Evolutionary conservation across 2,113 vertebrate species (phyloP), one percentile per base, ranked within the genome.

Genomic region (Bubo scandiacus): DNA sequence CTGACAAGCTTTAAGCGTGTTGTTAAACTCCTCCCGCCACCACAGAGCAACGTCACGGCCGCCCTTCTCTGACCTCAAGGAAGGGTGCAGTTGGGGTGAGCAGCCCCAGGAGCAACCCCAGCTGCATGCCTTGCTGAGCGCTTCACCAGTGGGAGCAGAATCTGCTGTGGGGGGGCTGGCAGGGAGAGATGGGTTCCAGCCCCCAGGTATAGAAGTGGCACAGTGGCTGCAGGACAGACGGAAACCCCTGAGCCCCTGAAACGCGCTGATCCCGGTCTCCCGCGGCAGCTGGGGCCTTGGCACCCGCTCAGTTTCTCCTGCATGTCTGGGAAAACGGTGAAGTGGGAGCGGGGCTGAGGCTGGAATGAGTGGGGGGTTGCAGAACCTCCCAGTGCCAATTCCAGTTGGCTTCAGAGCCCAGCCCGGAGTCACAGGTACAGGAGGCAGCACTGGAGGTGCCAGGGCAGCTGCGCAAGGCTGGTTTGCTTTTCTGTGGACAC

Each of bases 41-140:
- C 16, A 30, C 62, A 42, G 22, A 23, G 23, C 23, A 29, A 10
- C 9, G 10, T 14, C 4, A 2, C n/a, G 12, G 52, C 12, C 40
- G 15, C 22, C 38, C 4, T 57, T 30, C 30, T 15, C 26, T 73
- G 57, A 23, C 8, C 42, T 11, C 27, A 22, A 51, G 27, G 11
- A 68, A 61, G 11, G 15, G 20, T 5, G 7, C 14, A 34, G 20
- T 2, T 0, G 2, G 49, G 20, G 38, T 43, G 26, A 0, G 1
- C 14, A 38, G 27, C 74, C 54, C 55, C 21, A 34, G 19, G 15
- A 42, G 26, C 70, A 23, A 29, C 15, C 30, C 42, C 14, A 23
- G 25, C 20, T 40, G 58, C 26, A 45, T 3, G 3, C 21, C 19
- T 17, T 15, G 32, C 9, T 1, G 2, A 3, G 1, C 34, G 16